These are phyloP conservation scores for Neoscelio sp. DNA, from an alignment of 2,888 invertebrate species.

Conservation along the genomic window DNA sequence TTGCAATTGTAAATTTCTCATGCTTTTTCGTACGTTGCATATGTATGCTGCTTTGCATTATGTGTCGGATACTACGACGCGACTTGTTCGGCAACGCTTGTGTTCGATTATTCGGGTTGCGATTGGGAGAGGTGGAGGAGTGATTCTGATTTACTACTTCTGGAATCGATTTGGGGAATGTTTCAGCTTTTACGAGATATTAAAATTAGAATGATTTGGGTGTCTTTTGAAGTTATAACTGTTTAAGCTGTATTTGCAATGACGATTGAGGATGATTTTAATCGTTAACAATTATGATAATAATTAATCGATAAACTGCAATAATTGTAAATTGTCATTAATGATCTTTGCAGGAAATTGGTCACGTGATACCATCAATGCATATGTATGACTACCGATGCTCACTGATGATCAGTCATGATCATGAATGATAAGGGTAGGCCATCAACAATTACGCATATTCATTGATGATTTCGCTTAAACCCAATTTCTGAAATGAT, in stretches of 20 bases:
- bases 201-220: no score
- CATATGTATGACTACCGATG: conserved; percentile 53
- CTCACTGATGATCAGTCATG: conserved; percentile 46
- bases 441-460: conserved; percentile 44
- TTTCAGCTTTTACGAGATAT: no score
- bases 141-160: no score
- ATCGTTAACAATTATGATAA: conserved; percentile 42
- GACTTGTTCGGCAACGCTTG: no score
- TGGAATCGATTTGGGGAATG: no score
- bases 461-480: conserved; percentile 44
- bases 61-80: background rate
- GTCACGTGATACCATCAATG: conserved; percentile 38
- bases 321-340: conserved; percentile 47
- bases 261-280: background rate
- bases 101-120: conserved; percentile 1
- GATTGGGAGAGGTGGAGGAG: background rate
- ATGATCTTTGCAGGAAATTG: conserved; percentile 43
- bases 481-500: no score
- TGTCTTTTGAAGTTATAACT: no score
- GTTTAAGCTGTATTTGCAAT: no score
- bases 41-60: conserved; percentile 14
- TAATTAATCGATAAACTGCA: conserved; percentile 38
- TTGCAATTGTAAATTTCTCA: conserved; percentile 54
- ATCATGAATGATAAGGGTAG: conserved; percentile 54
- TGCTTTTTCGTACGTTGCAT: conserved; percentile 14